phyloP scores from a whole-genome alignment of 2,113 vertebrate species.

The Grammomys dolichurus region DNA sequence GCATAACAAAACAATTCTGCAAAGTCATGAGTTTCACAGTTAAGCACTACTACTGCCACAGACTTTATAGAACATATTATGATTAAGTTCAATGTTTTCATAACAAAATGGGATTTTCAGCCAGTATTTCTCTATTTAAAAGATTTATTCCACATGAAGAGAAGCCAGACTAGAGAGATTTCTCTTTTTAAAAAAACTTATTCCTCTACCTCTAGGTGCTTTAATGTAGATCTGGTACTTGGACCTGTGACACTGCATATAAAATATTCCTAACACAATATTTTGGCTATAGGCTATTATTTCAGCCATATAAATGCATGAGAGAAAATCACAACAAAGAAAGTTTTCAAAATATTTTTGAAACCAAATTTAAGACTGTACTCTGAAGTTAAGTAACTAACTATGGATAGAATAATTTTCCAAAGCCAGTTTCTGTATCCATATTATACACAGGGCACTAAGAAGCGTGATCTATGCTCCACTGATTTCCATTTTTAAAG shows the following conservation, averaged over 20 bases:
- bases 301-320: slow-evolving; percentile 34
- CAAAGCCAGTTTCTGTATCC: not conserved
- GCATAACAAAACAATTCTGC: not conserved
- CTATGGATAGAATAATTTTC: slow-evolving; percentile 39
- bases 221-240: not conserved
- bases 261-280: slow-evolving; percentile 54
- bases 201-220: not conserved
- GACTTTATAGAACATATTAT: slow-evolving; percentile 15
- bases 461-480: not conserved
- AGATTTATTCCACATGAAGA: not conserved
- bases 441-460: not conserved
- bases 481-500: not conserved
- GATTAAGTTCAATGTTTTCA: slow-evolving; percentile 43
- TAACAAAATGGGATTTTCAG: slow-evolving; percentile 48
- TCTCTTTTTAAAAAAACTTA: not conserved
- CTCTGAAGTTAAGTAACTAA: slow-evolving; percentile 33
- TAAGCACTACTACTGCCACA: not conserved
- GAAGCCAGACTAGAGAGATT: not conserved
- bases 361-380: slow-evolving; percentile 55
- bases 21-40: not conserved
- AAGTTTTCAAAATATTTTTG: slow-evolving; percentile 33
- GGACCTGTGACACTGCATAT: not conserved
- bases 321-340: slow-evolving; percentile 45
- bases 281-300: slow-evolving; percentile 27
- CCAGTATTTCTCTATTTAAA: not conserved